Base-by-base conservation (phyloP, 2,113 vertebrate species). In the Sylvietta virens region DNA sequence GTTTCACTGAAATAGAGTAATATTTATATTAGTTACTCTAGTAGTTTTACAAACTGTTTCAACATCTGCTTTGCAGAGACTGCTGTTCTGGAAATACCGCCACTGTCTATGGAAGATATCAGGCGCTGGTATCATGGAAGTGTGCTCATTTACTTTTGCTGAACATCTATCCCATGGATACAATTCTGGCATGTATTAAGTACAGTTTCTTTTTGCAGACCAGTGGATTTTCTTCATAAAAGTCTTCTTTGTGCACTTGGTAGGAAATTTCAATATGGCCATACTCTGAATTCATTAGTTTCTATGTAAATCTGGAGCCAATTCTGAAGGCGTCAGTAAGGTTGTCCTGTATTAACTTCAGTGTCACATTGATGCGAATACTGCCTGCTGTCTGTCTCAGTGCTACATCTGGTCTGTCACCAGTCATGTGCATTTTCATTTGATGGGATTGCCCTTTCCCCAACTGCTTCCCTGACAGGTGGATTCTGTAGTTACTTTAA, bases 401-500 rank as follows among this genome's bases (percentile, higher is more conserved):
- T 54, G 47, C 37, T 69, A 31, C 8, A 39, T 74, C 53, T 78
- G 54, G 11, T 90, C 77, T 91, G 67, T 74, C 88, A 90, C 56
- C 51, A 56, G 60, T 65, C 53, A 35, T n/a, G 39, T 65, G 27
- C 30, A 42, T 83, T 94, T 94, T 93, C 11, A 2, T 7, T 48
- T 95, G 91, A 91, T 39, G 51, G n/a, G 23, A 60, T 76, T 95
- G 57, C 64, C n/a, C 50, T 97, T 94, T 94, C 62, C 24, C 50
- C 16, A 50, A 5, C 37, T 33, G 5, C 79, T 80, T 85, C 85
- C n/a, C 56, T 92, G 91, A 93, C 37, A 83, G 54, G 93, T 58
- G 22, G 42, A 44, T 91, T 47, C 79, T 86, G 35, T 64, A 78
- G 60, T 81, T 89, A 53, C 30, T 94, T 82, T 95, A 62, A 93